Evolutionary conservation across 2,797 vertebrate genomes (phyloP), one percentile per base, ranked within the genome.

Genomic region (Rhabdomys pumilio): DNA sequence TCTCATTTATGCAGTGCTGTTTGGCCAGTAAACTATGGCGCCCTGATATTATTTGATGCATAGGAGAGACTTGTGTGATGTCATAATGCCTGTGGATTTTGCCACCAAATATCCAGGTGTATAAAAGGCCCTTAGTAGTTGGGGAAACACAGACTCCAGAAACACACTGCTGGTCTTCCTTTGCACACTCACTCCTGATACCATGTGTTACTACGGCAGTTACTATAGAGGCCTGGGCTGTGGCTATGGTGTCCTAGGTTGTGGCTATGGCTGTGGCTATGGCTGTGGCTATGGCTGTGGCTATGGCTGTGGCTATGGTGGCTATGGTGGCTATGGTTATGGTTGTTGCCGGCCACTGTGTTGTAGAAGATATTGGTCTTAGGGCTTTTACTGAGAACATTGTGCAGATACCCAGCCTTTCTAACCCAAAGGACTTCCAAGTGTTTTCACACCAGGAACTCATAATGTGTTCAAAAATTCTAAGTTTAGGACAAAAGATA

Each of bases 91-190:
- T 89, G 91, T 91, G 55, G 63, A 31, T 89, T 81, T 55, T 31
- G 15, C 34, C 47, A 38, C 8, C 81, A 84, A 55, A 12, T 26
- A 22, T 38, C 20, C 8, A 80, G 53, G 41, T 7, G 15, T 91
- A 84, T 91, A 95, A 96, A 95, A 95, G 79, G 65, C 38, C 6
- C 29, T 4, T 63, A 38, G 44, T 17, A 63, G 47, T 1, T 72
- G 67, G 6, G 20, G 8, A 8, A 17, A 38, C 19, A 17, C 34
- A 72, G 31, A 69, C 34, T 8, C 7, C 2, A 72, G 34, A n/a
- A 38, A 38, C 17, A n/a, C n/a, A 72, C 67, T 38, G 17, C 67
- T 38, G 5, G 4, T 72, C 67, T 72, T 10, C 67, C 67, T 72
- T 17, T 38, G 17, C 4, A 72, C 34, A 38, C 17, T 20, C 67